Conservation (phyloP, 2,113 vertebrate genomes). For the Rhinichthys klamathensis region DNA sequence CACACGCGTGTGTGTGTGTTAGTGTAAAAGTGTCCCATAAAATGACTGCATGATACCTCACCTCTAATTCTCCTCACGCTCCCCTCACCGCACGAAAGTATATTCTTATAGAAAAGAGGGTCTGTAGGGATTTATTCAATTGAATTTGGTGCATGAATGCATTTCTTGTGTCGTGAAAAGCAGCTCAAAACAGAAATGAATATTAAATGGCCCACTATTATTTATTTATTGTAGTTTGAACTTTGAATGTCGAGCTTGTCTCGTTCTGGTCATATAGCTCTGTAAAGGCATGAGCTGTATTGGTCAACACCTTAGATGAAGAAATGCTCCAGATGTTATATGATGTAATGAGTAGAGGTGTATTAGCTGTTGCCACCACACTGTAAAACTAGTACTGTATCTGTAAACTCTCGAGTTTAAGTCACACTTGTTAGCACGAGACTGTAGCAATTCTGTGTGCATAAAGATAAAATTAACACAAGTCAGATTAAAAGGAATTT, state of each 20-base stretch:
- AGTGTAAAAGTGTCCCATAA: not conserved
- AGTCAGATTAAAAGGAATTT: not conserved
- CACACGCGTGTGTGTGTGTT: not conserved
- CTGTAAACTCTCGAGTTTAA: not conserved
- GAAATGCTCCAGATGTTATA: not conserved
- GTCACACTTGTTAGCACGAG: not conserved
- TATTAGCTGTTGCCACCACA: not conserved
- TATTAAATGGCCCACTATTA: constrained; percentile 30
- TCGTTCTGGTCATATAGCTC: not conserved
- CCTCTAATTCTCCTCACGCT: not conserved
- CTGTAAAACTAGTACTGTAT: not conserved
- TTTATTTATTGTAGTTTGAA: constrained; percentile 37
- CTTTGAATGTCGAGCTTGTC: not conserved
- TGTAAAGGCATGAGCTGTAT: not conserved
- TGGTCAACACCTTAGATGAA: not conserved
- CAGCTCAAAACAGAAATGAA: constrained; percentile 38
- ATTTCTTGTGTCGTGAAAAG: constrained; percentile 19
- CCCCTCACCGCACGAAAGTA: not conserved
- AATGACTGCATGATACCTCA: constrained; percentile 42
- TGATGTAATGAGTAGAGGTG: constrained; percentile 12
- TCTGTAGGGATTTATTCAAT: constrained; percentile 21
- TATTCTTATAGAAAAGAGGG: not conserved
- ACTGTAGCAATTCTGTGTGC: not conserved
- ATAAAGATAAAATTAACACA: not conserved
- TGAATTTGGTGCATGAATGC: constrained; percentile 35